Evolutionary conservation across 2,113 vertebrate genomes (phyloP).

Genomic region (Cathartes aura): DNA sequence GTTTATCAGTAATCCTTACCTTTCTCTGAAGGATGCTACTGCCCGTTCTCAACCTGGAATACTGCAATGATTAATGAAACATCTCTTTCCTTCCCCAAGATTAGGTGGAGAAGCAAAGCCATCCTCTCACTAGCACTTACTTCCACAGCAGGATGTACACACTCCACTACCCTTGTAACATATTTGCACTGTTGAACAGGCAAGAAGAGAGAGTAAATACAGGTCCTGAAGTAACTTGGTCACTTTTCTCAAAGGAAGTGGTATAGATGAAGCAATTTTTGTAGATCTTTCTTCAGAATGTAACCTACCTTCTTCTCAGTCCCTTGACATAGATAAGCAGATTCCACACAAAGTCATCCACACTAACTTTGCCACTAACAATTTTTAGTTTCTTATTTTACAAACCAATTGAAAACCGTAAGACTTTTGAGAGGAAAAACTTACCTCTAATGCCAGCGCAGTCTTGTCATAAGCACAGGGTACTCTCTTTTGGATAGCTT

Average conservation of each 20-base stretch:
- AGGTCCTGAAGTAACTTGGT: not conserved
- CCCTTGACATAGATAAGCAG: not conserved
- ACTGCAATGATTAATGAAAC: not conserved
- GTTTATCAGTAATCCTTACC: not conserved
- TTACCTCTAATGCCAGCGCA: slow-evolving; percentile 95
- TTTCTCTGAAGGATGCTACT: not conserved
- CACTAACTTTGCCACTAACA: not conserved
- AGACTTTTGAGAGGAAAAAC: not conserved
- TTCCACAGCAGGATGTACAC: not conserved
- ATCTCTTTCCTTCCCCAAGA: not conserved
- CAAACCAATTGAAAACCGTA: not conserved
- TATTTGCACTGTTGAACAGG: not conserved
- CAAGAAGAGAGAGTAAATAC: not conserved
- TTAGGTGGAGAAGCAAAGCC: not conserved
- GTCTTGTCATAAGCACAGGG: slow-evolving; percentile 99
- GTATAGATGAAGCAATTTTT: slow-evolving; percentile 30
- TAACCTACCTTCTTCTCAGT: not conserved
- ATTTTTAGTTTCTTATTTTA: not conserved
- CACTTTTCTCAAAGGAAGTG: slow-evolving; percentile 48
- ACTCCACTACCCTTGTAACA: not conserved
- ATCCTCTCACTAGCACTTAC: not conserved
- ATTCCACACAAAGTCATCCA: not conserved
- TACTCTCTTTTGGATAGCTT: slow-evolving; percentile 97
- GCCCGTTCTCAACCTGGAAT: not conserved
- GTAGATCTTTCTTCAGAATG: slow-evolving; percentile 18